Evolutionary conservation across 2,888 invertebrate genomes (phyloP).

Genomic region (Apamea monoglypha): DNA sequence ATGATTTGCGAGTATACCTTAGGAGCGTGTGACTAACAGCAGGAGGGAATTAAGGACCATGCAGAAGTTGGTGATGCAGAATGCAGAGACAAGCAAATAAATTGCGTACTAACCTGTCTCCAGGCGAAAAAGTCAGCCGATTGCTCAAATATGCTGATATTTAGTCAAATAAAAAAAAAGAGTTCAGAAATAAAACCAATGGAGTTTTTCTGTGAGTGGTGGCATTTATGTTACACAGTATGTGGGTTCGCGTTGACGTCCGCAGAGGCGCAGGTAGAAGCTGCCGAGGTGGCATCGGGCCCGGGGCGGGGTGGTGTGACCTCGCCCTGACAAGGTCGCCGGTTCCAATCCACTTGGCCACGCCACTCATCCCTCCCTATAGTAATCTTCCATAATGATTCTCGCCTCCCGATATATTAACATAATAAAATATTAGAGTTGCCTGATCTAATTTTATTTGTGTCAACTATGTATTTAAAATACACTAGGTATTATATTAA

Average conservation of each 20-base stretch:
- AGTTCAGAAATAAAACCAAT: conserved; percentile 14
- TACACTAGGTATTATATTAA: neutral
- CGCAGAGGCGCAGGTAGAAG: conserved; percentile 81
- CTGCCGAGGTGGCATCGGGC: conserved; percentile 71
- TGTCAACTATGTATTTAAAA: conserved; percentile 9
- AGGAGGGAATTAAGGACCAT: neutral
- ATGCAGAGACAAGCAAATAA: neutral
- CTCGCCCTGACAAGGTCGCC: conserved; percentile 87
- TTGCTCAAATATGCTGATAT: neutral
- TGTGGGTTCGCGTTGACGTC: conserved; percentile 78
- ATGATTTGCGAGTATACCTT: neutral
- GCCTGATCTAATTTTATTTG: conserved; percentile 25
- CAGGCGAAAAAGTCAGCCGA: conserved; percentile 6
- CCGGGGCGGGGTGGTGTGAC: conserved; percentile 78
- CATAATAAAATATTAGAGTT: conserved; percentile 54
- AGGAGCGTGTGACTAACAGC: neutral
- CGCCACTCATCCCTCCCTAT: conserved; percentile 78
- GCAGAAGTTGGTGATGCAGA: conserved; percentile 4
- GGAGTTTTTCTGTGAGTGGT: conserved; percentile 46
- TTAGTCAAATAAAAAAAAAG: neutral
- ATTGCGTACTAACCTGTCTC: neutral
- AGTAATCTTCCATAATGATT: conserved; percentile 82
- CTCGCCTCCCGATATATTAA: conserved; percentile 67
- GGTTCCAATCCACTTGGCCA: conserved; percentile 84
- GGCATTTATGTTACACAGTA: conserved; percentile 69